Evolutionary conservation across 2,113 vertebrate genomes (phyloP).

Genomic region (Thalassarche chlororhynchos): DNA sequence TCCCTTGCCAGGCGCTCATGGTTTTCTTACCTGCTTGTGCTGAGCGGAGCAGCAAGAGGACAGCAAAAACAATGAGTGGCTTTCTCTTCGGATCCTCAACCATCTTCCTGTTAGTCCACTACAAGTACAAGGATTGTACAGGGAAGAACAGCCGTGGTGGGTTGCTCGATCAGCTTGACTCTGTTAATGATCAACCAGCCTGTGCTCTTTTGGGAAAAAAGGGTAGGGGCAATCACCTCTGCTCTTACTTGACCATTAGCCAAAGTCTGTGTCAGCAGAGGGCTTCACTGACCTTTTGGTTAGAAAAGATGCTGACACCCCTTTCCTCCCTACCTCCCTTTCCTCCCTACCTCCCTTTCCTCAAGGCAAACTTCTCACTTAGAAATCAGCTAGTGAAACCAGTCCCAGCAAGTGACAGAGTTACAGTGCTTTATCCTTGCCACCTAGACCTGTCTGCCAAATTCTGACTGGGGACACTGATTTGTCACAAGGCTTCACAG

Average conservation of each 20-base stretch:
- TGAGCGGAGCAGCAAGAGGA: conserved; percentile 1
- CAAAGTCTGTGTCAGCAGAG: background rate
- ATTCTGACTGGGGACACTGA: background rate
- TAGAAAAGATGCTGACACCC: background rate
- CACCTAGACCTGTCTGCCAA: background rate
- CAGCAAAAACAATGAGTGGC: background rate
- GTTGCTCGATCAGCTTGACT: background rate
- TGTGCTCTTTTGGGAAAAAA: background rate
- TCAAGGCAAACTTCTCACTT: background rate
- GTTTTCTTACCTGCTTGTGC: conserved; percentile 51
- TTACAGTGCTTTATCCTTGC: background rate
- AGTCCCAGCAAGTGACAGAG: background rate
- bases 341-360: background rate
- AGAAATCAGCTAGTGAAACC: background rate
- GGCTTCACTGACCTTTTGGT: background rate
- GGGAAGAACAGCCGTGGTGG: background rate
- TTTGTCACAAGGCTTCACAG: background rate
- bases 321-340: background rate
- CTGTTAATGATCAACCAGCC: conserved; percentile 18
- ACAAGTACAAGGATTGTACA: background rate
- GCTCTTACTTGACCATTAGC: background rate
- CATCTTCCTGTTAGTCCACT: background rate
- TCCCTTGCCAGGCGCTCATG: background rate
- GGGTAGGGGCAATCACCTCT: background rate
- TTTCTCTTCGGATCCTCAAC: background rate